Base-by-base conservation (phyloP, 2,113 vertebrate species). In the Puffinus mauretanicus region DNA sequence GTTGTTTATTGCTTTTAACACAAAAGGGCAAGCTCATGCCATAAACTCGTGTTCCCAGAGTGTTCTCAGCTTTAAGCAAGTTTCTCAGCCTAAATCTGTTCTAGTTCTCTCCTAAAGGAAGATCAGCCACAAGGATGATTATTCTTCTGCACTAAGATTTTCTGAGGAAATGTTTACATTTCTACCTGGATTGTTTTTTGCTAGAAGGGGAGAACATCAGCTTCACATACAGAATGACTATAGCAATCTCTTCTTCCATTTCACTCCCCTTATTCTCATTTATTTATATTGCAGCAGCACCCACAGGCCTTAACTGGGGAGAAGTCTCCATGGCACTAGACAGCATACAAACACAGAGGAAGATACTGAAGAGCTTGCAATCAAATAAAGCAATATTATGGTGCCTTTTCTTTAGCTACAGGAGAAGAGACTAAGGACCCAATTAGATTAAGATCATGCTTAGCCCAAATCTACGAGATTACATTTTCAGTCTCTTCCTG, bases 371-470 rank as follows among this genome's bases (percentile, higher is more conserved):
- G 58, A 61, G 44, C 70, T 91, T 85, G 58, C 75, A 96, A 94
- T 95, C 82, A 94, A 95, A 96, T 95, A 86, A 95, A 90, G 27
- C 13, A 90, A 86, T 87, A 86, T 95, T 97, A 77, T 52, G 71
- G 78, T 94, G 91, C 84, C 84, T 95, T 96, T 96, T 94, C 86
- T 97, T 94, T 72, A 94, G 73, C 75, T 96, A 49, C 89, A 80
- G 61, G 83, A 96, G 94, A 95, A 89, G 84, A 90, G 20, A 60
- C 51, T 70, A 54, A 90, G 15, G 25, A 42, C 11, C 25, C 27
- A 96, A 96, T 97, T 96, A 85, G 24, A 94, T 97, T 97, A 95
- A 94, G 51, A 72, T 80, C 71, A 73, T 93, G 46, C 75, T 93
- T 94, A 85, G 32, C 55, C 65, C 70, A 73, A 82, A 93, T 88